These are phyloP conservation scores for Cybosia mesomella DNA, from an alignment of 2,888 invertebrate species.

Conservation along the genomic window DNA sequence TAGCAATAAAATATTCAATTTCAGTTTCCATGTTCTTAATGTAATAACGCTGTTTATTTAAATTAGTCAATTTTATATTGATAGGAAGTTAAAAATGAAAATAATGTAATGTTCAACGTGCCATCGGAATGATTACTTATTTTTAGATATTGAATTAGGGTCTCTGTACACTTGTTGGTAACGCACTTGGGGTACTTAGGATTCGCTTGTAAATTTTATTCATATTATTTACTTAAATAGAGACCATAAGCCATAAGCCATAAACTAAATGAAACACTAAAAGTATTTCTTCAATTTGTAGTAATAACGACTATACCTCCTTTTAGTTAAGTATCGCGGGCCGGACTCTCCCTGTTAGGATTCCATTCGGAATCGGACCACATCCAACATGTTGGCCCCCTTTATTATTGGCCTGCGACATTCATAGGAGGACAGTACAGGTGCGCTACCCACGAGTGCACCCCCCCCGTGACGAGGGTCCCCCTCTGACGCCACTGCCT, in stretches of 20 bases:
- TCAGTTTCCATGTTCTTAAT: neutral
- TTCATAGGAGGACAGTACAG: neutral
- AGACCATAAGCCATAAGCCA: too few relatives aligned
- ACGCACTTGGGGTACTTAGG: neutral
- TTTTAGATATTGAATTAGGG: slow-evolving; percentile 5
- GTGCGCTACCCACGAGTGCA: neutral
- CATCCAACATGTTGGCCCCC: neutral
- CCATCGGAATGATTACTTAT: slow-evolving; percentile 18
- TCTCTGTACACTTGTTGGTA: slow-evolving; percentile 9
- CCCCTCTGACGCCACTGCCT: slow-evolving; percentile 20
- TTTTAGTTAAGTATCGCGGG: too few relatives aligned
- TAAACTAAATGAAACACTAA: too few relatives aligned
- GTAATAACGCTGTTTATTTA: neutral
- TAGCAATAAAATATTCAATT: neutral
- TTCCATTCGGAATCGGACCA: too few relatives aligned
- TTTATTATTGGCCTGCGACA: too few relatives aligned
- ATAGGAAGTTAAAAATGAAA: neutral
- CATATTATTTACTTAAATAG: too few relatives aligned
- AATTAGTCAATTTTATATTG: slow-evolving; percentile 18
- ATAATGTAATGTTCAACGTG: slow-evolving; percentile 7
- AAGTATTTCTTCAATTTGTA: too few relatives aligned
- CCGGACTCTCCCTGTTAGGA: too few relatives aligned
- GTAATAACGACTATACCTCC: too few relatives aligned
- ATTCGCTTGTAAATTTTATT: too few relatives aligned
- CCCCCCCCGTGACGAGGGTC: neutral